Conservation (phyloP, 2,113 vertebrate genomes). For the Thomomys bottae region DNA sequence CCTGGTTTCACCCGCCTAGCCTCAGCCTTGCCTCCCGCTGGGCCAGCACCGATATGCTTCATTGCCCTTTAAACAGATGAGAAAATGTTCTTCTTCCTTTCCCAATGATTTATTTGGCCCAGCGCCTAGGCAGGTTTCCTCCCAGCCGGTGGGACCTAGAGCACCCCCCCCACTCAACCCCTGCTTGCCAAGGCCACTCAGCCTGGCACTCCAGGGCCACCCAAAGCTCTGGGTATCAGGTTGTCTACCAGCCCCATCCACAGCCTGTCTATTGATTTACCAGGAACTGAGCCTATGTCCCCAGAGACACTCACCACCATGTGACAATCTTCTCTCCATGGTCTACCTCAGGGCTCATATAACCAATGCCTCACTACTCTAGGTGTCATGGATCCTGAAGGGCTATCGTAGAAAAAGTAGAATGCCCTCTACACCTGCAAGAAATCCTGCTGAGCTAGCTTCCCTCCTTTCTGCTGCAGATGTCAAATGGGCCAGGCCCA, state of each 20-base stretch:
- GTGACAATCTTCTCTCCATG: not conserved
- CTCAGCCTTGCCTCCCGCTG: constrained; percentile 48
- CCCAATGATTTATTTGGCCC: constrained; percentile 66
- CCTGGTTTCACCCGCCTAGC: not conserved
- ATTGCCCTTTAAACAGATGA: constrained; percentile 66
- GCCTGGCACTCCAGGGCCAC: not conserved
- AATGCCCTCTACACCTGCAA: not conserved
- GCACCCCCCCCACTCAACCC: constrained; percentile 36
- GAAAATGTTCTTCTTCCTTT: constrained; percentile 67
- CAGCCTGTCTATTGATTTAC: not conserved
- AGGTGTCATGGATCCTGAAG: not conserved
- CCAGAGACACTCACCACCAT: constrained; percentile 27
- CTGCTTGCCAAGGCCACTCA: not conserved
- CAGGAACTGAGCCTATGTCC: constrained; percentile 12
- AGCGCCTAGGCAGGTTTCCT: constrained; percentile 66
- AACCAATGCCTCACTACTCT: not conserved
- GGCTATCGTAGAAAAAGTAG: not conserved
- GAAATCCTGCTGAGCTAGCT: constrained; percentile 19
- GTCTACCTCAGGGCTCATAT: not conserved
- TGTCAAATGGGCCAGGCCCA: constrained; percentile 7
- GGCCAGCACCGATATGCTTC: constrained; percentile 55
- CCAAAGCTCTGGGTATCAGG: not conserved
- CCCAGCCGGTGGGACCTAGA: constrained; percentile 13
- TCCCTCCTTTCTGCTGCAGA: constrained; percentile 40
- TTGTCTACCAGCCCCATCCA: not conserved